These are phyloP conservation scores for Tetranychus piercei DNA, from an alignment of 2,888 invertebrate species.

Conservation along the genomic window DNA sequence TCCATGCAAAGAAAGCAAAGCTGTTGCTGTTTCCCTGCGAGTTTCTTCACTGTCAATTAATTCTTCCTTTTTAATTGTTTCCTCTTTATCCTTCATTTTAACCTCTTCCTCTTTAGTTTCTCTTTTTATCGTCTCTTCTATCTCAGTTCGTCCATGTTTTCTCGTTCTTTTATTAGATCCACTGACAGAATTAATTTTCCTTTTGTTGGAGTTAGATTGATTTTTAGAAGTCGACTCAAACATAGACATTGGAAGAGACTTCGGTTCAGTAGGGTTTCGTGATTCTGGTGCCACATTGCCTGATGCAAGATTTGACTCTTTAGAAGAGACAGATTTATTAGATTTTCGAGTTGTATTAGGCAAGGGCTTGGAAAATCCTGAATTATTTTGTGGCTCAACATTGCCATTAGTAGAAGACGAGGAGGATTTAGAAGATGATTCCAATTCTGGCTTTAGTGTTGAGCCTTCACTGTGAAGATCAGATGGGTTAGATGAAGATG, in stretches of 20 bases:
- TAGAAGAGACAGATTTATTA: neutral
- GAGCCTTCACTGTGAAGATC: neutral
- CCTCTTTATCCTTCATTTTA: neutral
- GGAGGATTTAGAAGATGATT: neutral
- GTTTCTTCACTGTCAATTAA: slow-evolving; percentile 4
- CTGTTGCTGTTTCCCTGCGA: slow-evolving; percentile 12
- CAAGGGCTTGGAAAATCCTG: neutral
- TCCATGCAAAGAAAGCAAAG: slow-evolving; percentile 8
- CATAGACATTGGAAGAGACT: neutral
- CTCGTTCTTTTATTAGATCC: neutral
- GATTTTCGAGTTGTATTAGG: neutral
- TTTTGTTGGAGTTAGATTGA: neutral
- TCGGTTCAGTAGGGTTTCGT: neutral
- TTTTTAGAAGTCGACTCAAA: neutral
- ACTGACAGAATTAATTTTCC: neutral
- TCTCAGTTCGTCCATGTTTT: neutral
- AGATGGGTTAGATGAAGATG: no score
- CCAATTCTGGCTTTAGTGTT: neutral
- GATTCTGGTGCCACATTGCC: no score
- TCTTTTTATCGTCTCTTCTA: neutral
- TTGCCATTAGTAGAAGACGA: no score
- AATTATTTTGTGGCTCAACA: neutral
- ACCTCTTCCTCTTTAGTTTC: neutral
- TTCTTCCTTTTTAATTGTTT: slow-evolving; percentile 9
- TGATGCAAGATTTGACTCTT: neutral